These are phyloP conservation scores for Sebastes variabilis DNA, from an alignment of 2,797 vertebrate species.

Conservation along the genomic window DNA sequence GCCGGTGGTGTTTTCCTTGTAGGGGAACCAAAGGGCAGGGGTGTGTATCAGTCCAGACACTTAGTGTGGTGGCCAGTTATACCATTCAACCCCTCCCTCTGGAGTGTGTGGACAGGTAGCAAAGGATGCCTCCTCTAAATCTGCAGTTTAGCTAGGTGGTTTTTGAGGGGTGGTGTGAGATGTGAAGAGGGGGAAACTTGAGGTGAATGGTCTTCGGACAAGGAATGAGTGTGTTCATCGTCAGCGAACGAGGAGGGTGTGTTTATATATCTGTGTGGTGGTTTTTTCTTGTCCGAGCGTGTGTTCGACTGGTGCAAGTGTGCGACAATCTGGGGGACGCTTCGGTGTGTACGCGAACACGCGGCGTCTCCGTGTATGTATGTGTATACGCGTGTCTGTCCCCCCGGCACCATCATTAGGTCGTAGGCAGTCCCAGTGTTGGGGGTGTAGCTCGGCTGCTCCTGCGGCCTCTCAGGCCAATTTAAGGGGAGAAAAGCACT, in stretches of 20 bases:
- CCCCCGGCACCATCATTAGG: constrained; percentile 77
- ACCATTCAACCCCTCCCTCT: constrained; percentile 54
- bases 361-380: constrained; percentile 3
- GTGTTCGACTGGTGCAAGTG: constrained; percentile 27
- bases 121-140: constrained; percentile 67
- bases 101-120: constrained; percentile 43
- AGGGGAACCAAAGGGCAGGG: constrained; percentile 50
- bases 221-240: constrained; percentile 64
- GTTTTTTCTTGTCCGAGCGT: constrained; percentile 52
- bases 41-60: constrained; percentile 67
- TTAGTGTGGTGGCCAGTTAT: constrained; percentile 64
- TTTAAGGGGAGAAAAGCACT: constrained; percentile 83
- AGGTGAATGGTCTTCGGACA: constrained; percentile 66
- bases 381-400: constrained; percentile 37
- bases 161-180: constrained; percentile 47
- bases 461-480: constrained; percentile 74
- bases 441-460: constrained; percentile 66
- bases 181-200: constrained; percentile 66
- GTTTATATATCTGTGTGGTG: constrained; percentile 61
- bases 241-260: constrained; percentile 36
- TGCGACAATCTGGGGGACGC: constrained; percentile 54
- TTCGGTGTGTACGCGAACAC: constrained; percentile 21
- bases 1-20: constrained; percentile 53
- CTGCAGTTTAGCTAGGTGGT: constrained; percentile 56
- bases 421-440: constrained; percentile 67